phyloP scores from a whole-genome alignment of 2,888 invertebrate species.

The Gymnocheta viridis region DNA sequence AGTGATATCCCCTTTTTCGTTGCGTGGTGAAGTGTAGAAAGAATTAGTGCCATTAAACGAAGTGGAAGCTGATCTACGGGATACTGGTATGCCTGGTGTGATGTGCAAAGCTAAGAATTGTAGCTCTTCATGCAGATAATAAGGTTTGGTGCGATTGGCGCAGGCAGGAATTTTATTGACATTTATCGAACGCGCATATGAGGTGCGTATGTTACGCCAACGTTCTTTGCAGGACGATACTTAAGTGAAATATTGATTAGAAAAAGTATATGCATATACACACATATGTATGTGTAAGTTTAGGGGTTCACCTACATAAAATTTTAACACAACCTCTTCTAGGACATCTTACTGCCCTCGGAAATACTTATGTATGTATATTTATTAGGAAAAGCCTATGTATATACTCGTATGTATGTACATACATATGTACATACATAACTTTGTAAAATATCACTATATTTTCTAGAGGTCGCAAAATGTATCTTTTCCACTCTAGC shows the following conservation, averaged over 20 bases:
- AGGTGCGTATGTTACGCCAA: constrained; percentile 80
- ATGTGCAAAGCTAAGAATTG: constrained; percentile 75
- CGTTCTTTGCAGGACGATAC: constrained; percentile 79
- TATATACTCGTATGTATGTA: not conserved
- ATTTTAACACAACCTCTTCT: too few relatives aligned
- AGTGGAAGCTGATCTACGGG: constrained; percentile 66
- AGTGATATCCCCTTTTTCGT: constrained; percentile 71
- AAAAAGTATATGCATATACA: not conserved
- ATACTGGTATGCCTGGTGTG: constrained; percentile 73
- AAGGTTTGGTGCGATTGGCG: constrained; percentile 76
- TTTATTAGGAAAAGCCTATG: too few relatives aligned
- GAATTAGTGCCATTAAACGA: constrained; percentile 48
- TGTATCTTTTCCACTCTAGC: too few relatives aligned
- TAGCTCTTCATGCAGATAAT: constrained; percentile 75
- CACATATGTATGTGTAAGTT: not conserved
- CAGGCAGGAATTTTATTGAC: constrained; percentile 75
- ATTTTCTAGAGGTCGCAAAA: too few relatives aligned
- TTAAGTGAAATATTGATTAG: constrained; percentile 49
- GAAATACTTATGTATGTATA: too few relatives aligned
- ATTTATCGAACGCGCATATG: constrained; percentile 79
- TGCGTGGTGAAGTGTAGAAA: constrained; percentile 62
- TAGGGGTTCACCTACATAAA: too few relatives aligned
- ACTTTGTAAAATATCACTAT: too few relatives aligned
- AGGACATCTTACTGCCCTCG: too few relatives aligned
- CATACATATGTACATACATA: not conserved